A percentile compares a stretch with the other conserved stretches of the same genome.
Conservation (phyloP, 1,140 invertebrate species). For the Drosophila rufa region DNA sequence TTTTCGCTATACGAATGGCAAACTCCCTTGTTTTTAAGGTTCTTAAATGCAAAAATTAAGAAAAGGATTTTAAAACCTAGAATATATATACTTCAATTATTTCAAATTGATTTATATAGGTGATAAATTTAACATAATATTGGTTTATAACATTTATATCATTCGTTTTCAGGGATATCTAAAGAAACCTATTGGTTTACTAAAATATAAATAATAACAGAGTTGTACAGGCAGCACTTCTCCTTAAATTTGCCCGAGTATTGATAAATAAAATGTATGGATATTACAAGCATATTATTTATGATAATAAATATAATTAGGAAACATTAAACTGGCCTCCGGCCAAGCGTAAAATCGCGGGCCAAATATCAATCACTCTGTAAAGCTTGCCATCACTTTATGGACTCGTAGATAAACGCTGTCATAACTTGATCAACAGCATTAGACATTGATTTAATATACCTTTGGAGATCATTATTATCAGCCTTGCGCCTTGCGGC, state of each 20-base stretch:
- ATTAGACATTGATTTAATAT: slow-evolving; percentile 35
- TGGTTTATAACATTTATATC: no score
- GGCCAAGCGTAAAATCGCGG: not conserved
- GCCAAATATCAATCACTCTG: slow-evolving; percentile 23
- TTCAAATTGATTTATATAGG: no score
- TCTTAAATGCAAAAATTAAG: not conserved
- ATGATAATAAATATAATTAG: slow-evolving; percentile 15
- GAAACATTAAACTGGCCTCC: slow-evolving; percentile 2
- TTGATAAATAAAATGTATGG: no score
- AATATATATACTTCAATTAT: no score
- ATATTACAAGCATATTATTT: not conserved
- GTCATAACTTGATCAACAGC: slow-evolving; percentile 44
- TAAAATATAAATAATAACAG: no score
- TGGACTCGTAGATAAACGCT: slow-evolving; percentile 7
- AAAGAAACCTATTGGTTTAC: no score
- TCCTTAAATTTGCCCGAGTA: no score
- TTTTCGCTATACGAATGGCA: not conserved
- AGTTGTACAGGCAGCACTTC: no score
- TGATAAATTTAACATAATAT: no score
- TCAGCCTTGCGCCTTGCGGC: slow-evolving; percentile 23
- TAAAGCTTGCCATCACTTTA: slow-evolving; percentile 4
- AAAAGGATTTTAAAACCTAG: not conserved
- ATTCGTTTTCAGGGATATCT: no score
- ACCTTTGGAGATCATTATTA: slow-evolving; percentile 19
- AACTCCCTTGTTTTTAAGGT: not conserved